Base-by-base conservation (phyloP, 1,140 invertebrate genomes). In the Drosophila bocqueti region DNA sequence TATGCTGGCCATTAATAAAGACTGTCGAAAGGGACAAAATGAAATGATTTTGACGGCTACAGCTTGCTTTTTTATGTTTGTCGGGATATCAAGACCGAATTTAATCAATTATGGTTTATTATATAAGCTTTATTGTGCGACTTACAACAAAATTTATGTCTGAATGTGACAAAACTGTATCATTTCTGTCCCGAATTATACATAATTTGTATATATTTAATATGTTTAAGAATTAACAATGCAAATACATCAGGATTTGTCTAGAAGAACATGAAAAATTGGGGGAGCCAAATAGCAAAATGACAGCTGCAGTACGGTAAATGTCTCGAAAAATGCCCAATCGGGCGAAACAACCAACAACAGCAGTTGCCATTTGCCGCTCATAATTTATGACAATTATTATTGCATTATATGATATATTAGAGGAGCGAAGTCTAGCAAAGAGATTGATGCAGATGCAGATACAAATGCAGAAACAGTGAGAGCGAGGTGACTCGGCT, bases 331-430 rank as follows among this genome's bases (percentile, higher is more conserved):
- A 54, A 42, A 47, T 59, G 52, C 29, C 52, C 29, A 61, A 55
- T 38, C 34, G 34, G 18, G 52, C 13, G 52, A 18, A 77, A 55
- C 13, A 18, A n/a, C 16, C 45, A 31, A 31, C 46, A 58, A 38
- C 57, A 58, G 45, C 74, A 69, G 58, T 65, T 83, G 67, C 73
- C 76, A 73, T 67, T 75, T 61, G 66, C 57, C 59, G 73, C 62
- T 68, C 71, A 87, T 84, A 65, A 87, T 84, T 87, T 87, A 87
- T 87, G 84, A 89, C 81, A 87, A 77, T 77, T 87, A 87, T 80
- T 78, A 89, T 83, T 66, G 52, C 57, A 59, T 64, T 67, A 52
- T 47, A 42, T 46, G 73, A 67, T 59, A 40, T 65, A 54, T 76
- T 59, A 45, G 38, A 61, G 49, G 16, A 46, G 38, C 31, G 13